phyloP scores from a whole-genome alignment of 1,140 invertebrate species.

The Polypedilum vanderplanki region DNA sequence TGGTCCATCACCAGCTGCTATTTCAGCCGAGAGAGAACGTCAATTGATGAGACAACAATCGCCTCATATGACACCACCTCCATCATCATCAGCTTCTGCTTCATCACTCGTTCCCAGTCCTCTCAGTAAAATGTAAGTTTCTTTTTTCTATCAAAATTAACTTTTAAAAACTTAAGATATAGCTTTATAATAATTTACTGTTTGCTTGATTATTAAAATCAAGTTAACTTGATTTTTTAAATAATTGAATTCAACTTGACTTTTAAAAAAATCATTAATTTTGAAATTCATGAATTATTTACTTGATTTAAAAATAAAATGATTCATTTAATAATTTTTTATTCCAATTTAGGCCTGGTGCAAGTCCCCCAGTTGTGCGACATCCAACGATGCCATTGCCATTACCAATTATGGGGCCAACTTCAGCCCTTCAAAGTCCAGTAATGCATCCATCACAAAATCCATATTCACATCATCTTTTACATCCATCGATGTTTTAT shows the following conservation, averaged over 20 bases:
- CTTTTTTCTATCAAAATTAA: too few relatives aligned
- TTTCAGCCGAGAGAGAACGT: conserved; percentile 42
- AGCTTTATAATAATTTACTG: too few relatives aligned
- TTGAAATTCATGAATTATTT: too few relatives aligned
- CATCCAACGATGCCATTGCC: conserved; percentile 44
- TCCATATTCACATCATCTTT: conserved; percentile 42
- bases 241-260: too few relatives aligned
- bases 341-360: conserved; percentile 37
- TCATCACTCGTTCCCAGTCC: conserved; percentile 40
- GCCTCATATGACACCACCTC: conserved; percentile 43
- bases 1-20: conserved; percentile 39
- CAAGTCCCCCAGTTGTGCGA: conserved; percentile 43
- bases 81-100: conserved; percentile 42
- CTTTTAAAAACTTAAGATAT: too few relatives aligned
- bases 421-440: conserved; percentile 40
- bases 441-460: conserved; percentile 43
- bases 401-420: conserved; percentile 39
- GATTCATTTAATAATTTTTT: too few relatives aligned
- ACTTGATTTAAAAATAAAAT: too few relatives aligned
- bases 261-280: too few relatives aligned
- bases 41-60: conserved; percentile 44
- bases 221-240: too few relatives aligned
- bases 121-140: conserved; percentile 42
- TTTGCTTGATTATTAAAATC: too few relatives aligned
- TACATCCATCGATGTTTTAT: conserved; percentile 44